Base-by-base conservation (phyloP, 1,140 invertebrate species). In the Rhopalosiphum padi region DNA sequence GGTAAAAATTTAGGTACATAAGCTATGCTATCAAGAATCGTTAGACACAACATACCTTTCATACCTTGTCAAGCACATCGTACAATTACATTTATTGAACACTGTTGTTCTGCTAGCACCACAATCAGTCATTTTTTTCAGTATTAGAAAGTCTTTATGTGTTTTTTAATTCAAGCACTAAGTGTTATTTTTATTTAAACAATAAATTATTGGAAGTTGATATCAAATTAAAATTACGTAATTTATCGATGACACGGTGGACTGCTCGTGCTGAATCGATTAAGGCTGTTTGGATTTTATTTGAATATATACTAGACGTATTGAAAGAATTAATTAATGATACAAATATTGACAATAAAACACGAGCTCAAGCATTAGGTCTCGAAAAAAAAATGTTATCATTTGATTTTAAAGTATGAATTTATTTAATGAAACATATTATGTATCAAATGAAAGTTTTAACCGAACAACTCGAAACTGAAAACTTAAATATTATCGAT, bases 11-110 rank as follows among this genome's bases (percentile, higher is more conserved):
- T 85, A 11, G 92, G 83, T 51, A 48, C 91, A 30, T 77, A 85
- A 41, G 37, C n/a, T n/a, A 51, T 86, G 30, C 11, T 93, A 51
- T 86, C 92, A 53, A 83, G 86, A 30, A 48, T 86, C 30, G 77
- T 93, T 30, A 83, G 92, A n/a, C 77, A 53, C 46, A 86, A 25
- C 25, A 83, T 93, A 37, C 92, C 92, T 18, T 93, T 48, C 51
- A 86, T 93, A 55, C 92, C 92, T 21, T 93, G 92, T 93, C 92
- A 93, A 86, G 77, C 48, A 30, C 92, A 93, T 86, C 41, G 92
- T 48, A 85, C 37, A 93, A 93, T 87, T 55, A 93, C 92, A 35
- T 43, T 41, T 51, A n/a, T 87, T 51, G 92, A 93, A 41, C 92
- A 93, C 55, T 48, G 92, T 55, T 93, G 82, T 82, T 51, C 82